Evolutionary conservation across 2,797 vertebrate species (phyloP), one percentile per base, ranked within the genome.

Genomic region (Propithecus perrieri): DNA sequence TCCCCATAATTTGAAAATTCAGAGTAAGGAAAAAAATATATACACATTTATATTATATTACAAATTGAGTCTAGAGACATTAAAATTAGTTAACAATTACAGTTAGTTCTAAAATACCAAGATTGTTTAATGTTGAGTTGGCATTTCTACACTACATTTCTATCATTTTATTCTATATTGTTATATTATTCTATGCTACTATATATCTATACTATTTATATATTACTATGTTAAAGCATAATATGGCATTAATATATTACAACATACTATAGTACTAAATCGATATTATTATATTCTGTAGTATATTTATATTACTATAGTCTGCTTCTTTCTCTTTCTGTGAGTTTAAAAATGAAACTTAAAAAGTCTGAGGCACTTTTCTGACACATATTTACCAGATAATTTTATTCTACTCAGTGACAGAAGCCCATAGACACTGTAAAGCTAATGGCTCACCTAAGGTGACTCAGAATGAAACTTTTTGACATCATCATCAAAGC

Each of bases 281-380:
- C n/a, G 28, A 12, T n/a, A 46, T 50, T 61, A 65, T 22, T 65
- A 33, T 38, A 65, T 71, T 86, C 2, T 78, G 0, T 30, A 35
- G 2, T 38, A 7, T 59, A 33, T 80, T 87, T 94, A n/a, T 57
- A 24, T 71, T 63, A n/a, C 46, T 65, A 2, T 38, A 48, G 38
- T 76, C 11, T 57, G 5, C 35, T 92, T 28, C 46, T 69, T 24
- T 38, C 74, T 75, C 41, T 93, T 59, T 89, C 17, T 33, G 9
- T 85, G 18, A 72, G 5, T 85, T 79, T 86, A 91, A 69, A 90
- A 65, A 61, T 91, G n/a, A 50, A 78, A 89, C 30, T 74, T 91
- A 7, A 74, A 28, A 91, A 74, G 18, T 5, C n/a, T 80, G 35
- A 85, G 35, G 41, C 35, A 76, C 8, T 91, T 85, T 87, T 30